Base-by-base conservation (phyloP, 2,888 invertebrate genomes). In the Aromia moschata region DNA sequence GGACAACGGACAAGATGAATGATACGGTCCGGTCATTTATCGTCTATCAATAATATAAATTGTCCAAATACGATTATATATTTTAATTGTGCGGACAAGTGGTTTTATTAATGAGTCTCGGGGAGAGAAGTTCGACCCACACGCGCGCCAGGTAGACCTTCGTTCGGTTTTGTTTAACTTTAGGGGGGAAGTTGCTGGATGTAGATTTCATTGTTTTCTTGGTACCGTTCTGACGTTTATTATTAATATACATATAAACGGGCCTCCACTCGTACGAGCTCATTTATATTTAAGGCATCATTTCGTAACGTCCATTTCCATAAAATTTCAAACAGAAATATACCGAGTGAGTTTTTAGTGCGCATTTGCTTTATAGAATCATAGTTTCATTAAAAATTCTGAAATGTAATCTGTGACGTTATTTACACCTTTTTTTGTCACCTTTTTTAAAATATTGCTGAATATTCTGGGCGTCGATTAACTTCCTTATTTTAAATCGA, bases 1-100 rank as follows among this genome's bases (percentile, higher is more conserved):
- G n/a, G 67, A 68, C 71, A 69, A 72, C 68, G 59, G 70, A 67
- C 70, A 76, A 77, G 78, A 77, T 78, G 75, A 77, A 78, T 77
- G 75, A 75, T 76, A 67, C 61, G 67, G 67, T 65, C 62, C 57
- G 68, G 72, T 64, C 74, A 73, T 78, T 79, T 78, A 80, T 80
- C 77, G 77, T 73, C 76, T 74, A 79, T 80, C 80, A 79, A 80
- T 81, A 79, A 79, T 79, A 80, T 80, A 80, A 80, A 80, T 80
- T 79, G 79, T 79, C 78, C 75, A 76, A 78, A 80, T 77, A 74
- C 77, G 78, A 78, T 78, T 80, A 79, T 79, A 80, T 80, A 79
- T 80, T 79, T 80, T 79, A 80, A 80, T 80, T 80, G 80, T 79
- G 78, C 73, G 77, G 80, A 80, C 80, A 79, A 78, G 79, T 77